Base-by-base conservation (phyloP, 2,113 vertebrate genomes). In the Spermophilus dauricus region DNA sequence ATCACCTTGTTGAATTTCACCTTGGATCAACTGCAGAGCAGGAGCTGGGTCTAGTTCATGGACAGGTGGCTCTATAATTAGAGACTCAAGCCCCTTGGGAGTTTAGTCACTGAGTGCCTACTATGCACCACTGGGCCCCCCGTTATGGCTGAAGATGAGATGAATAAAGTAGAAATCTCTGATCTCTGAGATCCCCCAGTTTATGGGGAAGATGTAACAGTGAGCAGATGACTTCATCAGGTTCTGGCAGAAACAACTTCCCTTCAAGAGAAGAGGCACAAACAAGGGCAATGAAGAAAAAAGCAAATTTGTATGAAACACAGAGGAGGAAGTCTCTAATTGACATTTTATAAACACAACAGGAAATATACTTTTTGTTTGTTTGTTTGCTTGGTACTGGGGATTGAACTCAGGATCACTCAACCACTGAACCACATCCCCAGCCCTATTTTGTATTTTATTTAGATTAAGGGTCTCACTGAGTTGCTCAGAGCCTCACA, bases 271-370 rank as follows among this genome's bases (percentile, higher is more conserved):
- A 78, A 69, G 26, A 73, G 58, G 26, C 20, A 17, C 4, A 56
- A 94, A 76, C 26, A 51, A 80, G 72, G 32, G 83, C 81, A 85
- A 85, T 1, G n/a, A 34, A 67, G 56, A 65, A 65, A 22, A 70
- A 84, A 84, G 22, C n/a, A 86, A 70, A 81, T 45, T 20, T 81
- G 34, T 53, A 10, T 39, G 72, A 85, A 69, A 69, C 32, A 34
- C 76, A 58, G 32, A 18, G 53, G 30, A 14, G 70, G 26, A 56
- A 20, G 28, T 51, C 3, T 45, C 37, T 86, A 86, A 80, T 37
- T 73, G 70, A 14, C 77, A 32, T 89, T 95, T 94, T 80, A 87
- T 87, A 89, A 97, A 81, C 69, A 70, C 75, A 89, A 70, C 3
- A 76, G 48, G 56, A 58, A 58, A 58, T 58, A 22, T 53, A 53